A percentile compares a stretch with the other conserved stretches of the same genome.
phyloP scores from a whole-genome alignment of 2,888 invertebrate genomes.

The Nymphalis urticae region DNA sequence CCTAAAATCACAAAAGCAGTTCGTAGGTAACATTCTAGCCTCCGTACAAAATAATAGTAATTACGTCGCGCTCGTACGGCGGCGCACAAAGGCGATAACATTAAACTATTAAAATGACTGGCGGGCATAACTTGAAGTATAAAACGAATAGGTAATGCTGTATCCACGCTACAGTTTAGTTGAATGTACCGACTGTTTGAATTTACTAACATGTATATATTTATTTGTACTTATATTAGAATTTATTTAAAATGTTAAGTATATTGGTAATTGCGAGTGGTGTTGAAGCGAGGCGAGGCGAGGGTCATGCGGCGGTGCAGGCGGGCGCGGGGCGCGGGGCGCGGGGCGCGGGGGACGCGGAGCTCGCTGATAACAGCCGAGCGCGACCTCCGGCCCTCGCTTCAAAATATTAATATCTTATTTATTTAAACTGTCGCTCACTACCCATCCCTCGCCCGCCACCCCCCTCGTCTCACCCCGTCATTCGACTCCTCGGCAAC shows the following conservation, averaged over 20 bases:
- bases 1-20: background rate
- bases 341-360: constrained; percentile 25
- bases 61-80: constrained; percentile 9
- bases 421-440: constrained; percentile 42
- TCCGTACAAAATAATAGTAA: constrained; percentile 1
- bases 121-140: background rate
- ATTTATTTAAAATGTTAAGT: constrained; percentile 15
- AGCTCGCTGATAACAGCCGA: constrained; percentile 37
- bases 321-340: constrained; percentile 27
- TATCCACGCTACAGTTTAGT: background rate
- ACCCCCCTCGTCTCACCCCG: constrained; percentile 15
- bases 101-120: constrained; percentile 2
- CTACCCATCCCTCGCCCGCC: constrained; percentile 16
- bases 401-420: constrained; percentile 49
- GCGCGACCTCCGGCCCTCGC: constrained; percentile 48
- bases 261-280: constrained; percentile 18
- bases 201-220: background rate
- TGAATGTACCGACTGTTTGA: too few relatives aligned
- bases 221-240: background rate
- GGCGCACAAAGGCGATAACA: constrained; percentile 5
- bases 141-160: background rate
- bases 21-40: background rate
- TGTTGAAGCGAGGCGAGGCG: constrained; percentile 14
- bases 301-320: constrained; percentile 13
- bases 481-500: constrained; percentile 17